Conservation (phyloP, 2,888 invertebrate genomes). For the Hydriomena furcata region DNA sequence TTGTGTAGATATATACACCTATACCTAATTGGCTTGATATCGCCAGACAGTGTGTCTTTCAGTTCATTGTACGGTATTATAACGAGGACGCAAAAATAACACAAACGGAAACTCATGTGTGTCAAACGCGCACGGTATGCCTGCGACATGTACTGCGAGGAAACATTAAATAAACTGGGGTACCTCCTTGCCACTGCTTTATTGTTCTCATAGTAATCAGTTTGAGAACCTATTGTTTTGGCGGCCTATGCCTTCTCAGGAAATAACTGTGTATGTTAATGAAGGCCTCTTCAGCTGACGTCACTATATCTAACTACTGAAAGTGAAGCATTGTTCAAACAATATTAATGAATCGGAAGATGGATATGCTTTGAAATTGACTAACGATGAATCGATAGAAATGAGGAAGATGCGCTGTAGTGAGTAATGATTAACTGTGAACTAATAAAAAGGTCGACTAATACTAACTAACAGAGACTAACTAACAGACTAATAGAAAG, state of each 20-base stretch:
- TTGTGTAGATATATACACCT: conserved; percentile 16
- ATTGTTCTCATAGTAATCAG: conserved; percentile 12
- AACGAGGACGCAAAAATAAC: conserved; percentile 56
- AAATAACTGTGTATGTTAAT: not conserved
- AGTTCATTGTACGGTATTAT: conserved; percentile 63
- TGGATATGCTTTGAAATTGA: not conserved
- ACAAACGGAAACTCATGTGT: conserved; percentile 57
- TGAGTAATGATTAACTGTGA: conserved; percentile 45
- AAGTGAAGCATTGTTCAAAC: too few species aligned
- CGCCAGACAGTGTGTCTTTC: conserved; percentile 57
- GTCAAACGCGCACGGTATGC: conserved; percentile 45
- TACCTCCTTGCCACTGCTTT: conserved; percentile 8
- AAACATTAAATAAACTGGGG: conserved; percentile 31
- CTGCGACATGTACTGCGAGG: conserved; percentile 25
- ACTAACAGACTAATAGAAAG: conserved; percentile 69
- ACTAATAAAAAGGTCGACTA: conserved; percentile 65
- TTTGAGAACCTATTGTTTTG: conserved; percentile 17
- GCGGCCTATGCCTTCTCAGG: not conserved
- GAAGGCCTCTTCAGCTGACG: not conserved
- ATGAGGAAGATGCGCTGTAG: conserved; percentile 8
- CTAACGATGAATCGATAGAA: not conserved
- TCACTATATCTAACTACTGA: not conserved
- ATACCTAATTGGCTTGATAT: conserved; percentile 25
- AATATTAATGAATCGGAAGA: too few species aligned
- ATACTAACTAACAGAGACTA: conserved; percentile 48